Evolutionary conservation across 2,797 vertebrate species (phyloP), one percentile per base, ranked within the genome.

Genomic region (Periophthalmus magnuspinnatus): DNA sequence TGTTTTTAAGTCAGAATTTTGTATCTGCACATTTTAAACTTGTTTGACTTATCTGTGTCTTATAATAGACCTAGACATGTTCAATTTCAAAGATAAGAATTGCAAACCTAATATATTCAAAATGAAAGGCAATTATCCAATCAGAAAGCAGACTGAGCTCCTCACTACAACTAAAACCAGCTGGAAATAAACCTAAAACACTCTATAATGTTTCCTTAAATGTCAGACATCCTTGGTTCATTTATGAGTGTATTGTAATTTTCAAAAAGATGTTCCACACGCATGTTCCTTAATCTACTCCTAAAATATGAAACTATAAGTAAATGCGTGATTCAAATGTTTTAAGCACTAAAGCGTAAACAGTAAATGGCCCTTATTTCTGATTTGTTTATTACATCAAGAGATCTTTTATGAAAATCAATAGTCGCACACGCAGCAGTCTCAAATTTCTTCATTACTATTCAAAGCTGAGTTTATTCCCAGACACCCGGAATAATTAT

Each of bases 401-500:
- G 10, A 16, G 22, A 17, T 60, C 17, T 36, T 16, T n/a, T n/a
- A 41, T 38, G 19, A 61, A 61, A n/a, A 21, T 28, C 50, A 22
- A 41, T 41, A 50, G 62, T 22, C 57, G 1, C 5, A 2, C 7
- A 1, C 33, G 22, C n/a, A 74, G 10, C 55, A 11, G 33, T 47
- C 33, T 21, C 0, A 65, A 16, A 41, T 55, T 83, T 68, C 21
- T 81, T 45, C 14, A 58, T 71, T 62, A 48, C 69, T 54, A 56
- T 21, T 22, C 50, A 28, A 1, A 14, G 21, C 48, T 60, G 1
- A 62, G 6, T 2, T 45, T 69, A 14, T 62, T 72, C 60, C 22
- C 16, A 58, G 10, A 72, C 56, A 58, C 67, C 63, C 36, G 73
- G 61, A 77, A 74, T 78, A 65, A 47, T 77, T 74, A 55, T 34